Conservation (phyloP, 2,888 invertebrate genomes). For the Agelastica alni region DNA sequence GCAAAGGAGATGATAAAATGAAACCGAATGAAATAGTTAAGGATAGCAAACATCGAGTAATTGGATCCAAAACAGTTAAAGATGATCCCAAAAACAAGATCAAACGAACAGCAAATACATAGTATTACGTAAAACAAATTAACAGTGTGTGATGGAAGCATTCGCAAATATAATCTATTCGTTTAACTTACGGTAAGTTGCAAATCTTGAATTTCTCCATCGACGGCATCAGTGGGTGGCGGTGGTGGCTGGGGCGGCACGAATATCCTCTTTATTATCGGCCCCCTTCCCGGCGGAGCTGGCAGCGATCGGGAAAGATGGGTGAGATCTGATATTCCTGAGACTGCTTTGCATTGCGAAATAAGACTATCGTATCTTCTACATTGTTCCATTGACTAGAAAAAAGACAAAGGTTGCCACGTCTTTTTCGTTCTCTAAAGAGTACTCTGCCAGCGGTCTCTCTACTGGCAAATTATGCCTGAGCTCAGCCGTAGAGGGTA, state of each 20-base stretch:
- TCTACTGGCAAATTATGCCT: too few relatives aligned
- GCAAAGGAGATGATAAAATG: too few relatives aligned
- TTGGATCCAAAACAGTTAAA: not conserved
- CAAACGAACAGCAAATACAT: too few relatives aligned
- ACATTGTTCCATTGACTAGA: constrained; percentile 79
- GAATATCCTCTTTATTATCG: constrained; percentile 59
- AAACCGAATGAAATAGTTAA: not conserved
- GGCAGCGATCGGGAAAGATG: constrained; percentile 76
- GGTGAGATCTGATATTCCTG: constrained; percentile 73
- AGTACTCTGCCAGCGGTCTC: too few relatives aligned
- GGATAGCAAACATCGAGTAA: not conserved
- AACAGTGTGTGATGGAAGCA: too few relatives aligned
- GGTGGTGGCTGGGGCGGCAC: constrained; percentile 73
- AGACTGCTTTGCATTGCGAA: constrained; percentile 76
- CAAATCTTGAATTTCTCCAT: constrained; percentile 55
- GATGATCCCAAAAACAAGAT: too few relatives aligned
- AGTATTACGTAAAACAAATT: too few relatives aligned
- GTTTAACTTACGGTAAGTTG: constrained; percentile 56
- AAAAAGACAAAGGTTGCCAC: too few relatives aligned
- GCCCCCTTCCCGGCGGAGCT: constrained; percentile 57
- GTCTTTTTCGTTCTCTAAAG: too few relatives aligned
- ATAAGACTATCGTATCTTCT: constrained; percentile 82
- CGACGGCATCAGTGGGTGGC: constrained; percentile 51
- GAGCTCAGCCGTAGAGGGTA: too few relatives aligned
- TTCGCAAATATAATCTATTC: too few relatives aligned